phyloP scores from a whole-genome alignment of 2,797 vertebrate species.

The Chrysolophus pictus region DNA sequence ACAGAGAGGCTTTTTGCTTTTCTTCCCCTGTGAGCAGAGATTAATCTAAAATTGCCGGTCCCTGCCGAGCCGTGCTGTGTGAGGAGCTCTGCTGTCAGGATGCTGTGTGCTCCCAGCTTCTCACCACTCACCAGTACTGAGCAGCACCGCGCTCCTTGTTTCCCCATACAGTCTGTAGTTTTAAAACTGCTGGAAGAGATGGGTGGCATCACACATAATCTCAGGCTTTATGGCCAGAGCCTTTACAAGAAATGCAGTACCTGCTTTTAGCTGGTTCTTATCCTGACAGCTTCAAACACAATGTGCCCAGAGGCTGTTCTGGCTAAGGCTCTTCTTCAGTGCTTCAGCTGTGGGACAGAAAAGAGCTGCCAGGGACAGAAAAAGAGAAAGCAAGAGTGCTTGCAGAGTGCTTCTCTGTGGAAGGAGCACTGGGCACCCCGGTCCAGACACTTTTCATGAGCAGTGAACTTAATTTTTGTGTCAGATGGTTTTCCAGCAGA shows the following conservation, averaged over 20 bases:
- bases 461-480: background rate
- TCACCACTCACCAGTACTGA: background rate
- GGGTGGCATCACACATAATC: background rate
- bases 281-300: background rate
- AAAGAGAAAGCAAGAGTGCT: background rate
- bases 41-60: background rate
- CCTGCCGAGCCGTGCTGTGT: background rate
- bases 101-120: background rate
- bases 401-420: background rate
- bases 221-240: background rate
- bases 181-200: background rate
- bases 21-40: background rate
- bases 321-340: background rate
- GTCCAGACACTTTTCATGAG: background rate
- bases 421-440: fast-evolving
- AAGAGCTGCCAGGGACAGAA: background rate
- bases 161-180: background rate
- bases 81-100: background rate
- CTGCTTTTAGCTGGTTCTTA: background rate
- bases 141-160: background rate
- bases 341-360: background rate
- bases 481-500: background rate
- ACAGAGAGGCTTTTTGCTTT: background rate
- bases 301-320: background rate
- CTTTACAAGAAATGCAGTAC: background rate